Percentiles rank a stretch among this genome's conserved stretches.
Conservation (phyloP, 2,797 vertebrate genomes). For the Channallabes apus region DNA sequence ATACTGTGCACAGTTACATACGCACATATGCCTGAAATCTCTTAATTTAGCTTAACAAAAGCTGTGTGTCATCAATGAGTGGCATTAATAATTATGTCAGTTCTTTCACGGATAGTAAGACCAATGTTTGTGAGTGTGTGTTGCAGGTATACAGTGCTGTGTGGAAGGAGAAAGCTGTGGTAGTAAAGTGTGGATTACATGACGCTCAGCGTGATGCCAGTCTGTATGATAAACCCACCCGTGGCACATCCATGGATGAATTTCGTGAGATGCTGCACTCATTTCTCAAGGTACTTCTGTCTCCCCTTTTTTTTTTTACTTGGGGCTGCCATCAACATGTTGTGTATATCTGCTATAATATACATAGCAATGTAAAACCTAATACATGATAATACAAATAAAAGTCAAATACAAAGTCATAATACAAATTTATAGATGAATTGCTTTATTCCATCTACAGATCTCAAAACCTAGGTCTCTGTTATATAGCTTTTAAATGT, state of each 20-base stretch:
- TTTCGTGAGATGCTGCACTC: slow-evolving; percentile 93
- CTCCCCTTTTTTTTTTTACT: neutral
- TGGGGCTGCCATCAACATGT: neutral
- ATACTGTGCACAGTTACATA: slow-evolving; percentile 32
- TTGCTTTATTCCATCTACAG: neutral
- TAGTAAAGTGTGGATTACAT: slow-evolving; percentile 90
- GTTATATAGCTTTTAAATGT: neutral
- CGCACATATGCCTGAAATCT: neutral
- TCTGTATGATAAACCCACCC: slow-evolving; percentile 90
- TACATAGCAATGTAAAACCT: neutral
- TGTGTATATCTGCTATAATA: neutral
- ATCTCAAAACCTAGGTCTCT: neutral
- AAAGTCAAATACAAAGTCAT: neutral
- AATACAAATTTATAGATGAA: neutral
- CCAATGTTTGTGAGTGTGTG: slow-evolving; percentile 5
- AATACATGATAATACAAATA: too few relatives aligned
- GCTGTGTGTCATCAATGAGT: neutral
- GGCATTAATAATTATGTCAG: neutral
- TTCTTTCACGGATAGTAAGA: neutral
- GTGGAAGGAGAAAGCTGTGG: slow-evolving; percentile 89
- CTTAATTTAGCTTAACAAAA: too few relatives aligned
- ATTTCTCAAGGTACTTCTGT: slow-evolving; percentile 85
- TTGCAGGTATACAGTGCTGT: slow-evolving; percentile 87
- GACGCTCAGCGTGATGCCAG: slow-evolving; percentile 79
- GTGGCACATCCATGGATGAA: slow-evolving; percentile 95